A percentile compares a stretch with the other conserved stretches of the same genome.
These are phyloP conservation scores for Polydrusus pterygomalis DNA, from an alignment of 2,888 invertebrate genomes.

Conservation along the genomic window DNA sequence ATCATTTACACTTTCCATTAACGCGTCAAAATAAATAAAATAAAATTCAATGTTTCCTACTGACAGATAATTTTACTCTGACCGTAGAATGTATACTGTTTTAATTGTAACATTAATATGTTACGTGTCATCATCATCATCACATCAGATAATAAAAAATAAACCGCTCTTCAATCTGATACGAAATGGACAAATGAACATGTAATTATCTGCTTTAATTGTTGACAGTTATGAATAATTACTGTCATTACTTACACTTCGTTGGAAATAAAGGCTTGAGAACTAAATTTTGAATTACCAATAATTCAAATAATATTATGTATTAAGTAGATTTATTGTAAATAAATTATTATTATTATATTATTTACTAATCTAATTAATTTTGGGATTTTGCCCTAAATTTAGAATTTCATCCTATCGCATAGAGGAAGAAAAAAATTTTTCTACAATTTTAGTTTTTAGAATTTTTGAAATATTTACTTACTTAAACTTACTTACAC, in stretches of 20 bases:
- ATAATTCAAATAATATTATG: too few species aligned
- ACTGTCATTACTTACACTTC: slow-evolving; percentile 3
- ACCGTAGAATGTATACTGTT: neutral
- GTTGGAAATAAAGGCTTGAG: neutral
- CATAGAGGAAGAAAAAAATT: too few species aligned
- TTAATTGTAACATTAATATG: slow-evolving; percentile 8
- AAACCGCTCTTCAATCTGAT: slow-evolving; percentile 10
- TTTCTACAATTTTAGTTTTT: too few species aligned
- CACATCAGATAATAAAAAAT: slow-evolving; percentile 3
- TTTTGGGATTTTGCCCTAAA: too few species aligned
- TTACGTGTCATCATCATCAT: slow-evolving; percentile 1
- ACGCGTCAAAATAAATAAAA: too few species aligned
- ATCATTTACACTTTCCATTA: too few species aligned
- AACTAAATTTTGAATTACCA: too few species aligned
- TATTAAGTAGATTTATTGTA: too few species aligned
- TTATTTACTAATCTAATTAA: too few species aligned
- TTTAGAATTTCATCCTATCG: too few species aligned
- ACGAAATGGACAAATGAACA: neutral
- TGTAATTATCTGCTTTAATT: slow-evolving; percentile 8
- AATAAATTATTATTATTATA: neutral
- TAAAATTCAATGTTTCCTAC: neutral
- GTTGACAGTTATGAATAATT: slow-evolving; percentile 12
- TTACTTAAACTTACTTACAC: too few species aligned
- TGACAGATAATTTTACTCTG: neutral
- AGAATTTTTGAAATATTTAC: too few species aligned